Evolutionary conservation across 23 tunicate genomes (phyloP), one percentile per base, ranked within the genome.

Genomic region (Clavelina lepadiformis): DNA sequence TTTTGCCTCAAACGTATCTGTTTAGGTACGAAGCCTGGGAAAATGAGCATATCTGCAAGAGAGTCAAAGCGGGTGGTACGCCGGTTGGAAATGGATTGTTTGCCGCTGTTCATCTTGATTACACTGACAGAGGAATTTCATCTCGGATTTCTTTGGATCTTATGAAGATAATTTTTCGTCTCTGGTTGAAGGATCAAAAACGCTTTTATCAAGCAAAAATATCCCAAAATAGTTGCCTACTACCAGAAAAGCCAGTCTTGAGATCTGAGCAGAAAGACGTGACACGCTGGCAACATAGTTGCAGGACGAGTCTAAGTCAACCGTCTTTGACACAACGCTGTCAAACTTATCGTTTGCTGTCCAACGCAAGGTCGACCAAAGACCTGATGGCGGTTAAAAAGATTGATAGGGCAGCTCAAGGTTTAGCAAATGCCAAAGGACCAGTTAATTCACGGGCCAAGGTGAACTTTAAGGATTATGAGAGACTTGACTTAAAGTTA

Each of bases 21-120:
- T n/a, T n/a, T 69, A 88, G 96, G 52, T 88, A 79, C 52, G 96
- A 88, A 73, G 82, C 84, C 11, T 88, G 96, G 96, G 96, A 88
- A 55, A 73, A 88, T 47, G 56, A 80, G 19, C 64, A 79, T 51
- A 46, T 80, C 24, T 70, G 71, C 51, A 58, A 58, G 41, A 71
- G 63, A 31, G 23, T 63, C 3, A 46, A 63, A 21, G 13, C 15
- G 59, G 60, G 51, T 51, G 58, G 79, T 38, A 47, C 72, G 44
- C 96, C 96, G 38, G 34, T 88, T 73, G 79, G 96, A 87, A 88
- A 88, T 47, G 96, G 86, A 27, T 29, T 88, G 4, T 74, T 88
- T 46, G 79, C 87, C 38, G 86, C 86, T 7, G 68, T 88, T 52
- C 74, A 51, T 30, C 96, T 87, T 0, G 57, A 61, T 27, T 80